Evolutionary conservation across 2,113 vertebrate genomes (phyloP).

Genomic region (Plotosus lineatus): DNA sequence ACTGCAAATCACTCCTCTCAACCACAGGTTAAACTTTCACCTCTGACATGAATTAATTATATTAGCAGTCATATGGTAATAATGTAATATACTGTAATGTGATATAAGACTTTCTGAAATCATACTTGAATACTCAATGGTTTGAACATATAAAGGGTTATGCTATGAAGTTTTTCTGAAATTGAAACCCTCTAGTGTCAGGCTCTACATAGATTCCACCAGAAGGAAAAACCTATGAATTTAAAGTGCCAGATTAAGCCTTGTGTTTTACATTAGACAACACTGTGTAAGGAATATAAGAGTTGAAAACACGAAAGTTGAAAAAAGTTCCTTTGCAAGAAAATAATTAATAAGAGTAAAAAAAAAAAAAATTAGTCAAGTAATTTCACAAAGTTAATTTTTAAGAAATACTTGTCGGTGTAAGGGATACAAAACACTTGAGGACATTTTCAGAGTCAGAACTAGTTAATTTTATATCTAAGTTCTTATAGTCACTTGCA

Average conservation of each 20-base stretch:
- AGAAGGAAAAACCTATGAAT: not conserved
- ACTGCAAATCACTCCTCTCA: constrained; percentile 57
- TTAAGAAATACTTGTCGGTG: too few relatives aligned
- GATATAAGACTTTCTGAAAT: not conserved
- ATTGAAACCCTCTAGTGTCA: not conserved
- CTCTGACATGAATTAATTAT: not conserved
- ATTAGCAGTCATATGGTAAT: not conserved
- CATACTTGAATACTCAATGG: not conserved
- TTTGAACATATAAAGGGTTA: not conserved
- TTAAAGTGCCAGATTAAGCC: not conserved
- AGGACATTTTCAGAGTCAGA: not conserved
- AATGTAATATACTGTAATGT: not conserved
- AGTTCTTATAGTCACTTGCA: too few relatives aligned
- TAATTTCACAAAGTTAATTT: too few relatives aligned
- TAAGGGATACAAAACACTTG: not conserved
- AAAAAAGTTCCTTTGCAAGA: not conserved
- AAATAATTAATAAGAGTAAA: not conserved
- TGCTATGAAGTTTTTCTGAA: not conserved
- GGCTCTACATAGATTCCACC: not conserved
- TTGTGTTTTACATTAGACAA: too few relatives aligned
- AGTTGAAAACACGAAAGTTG: too few relatives aligned
- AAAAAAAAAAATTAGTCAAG: too few relatives aligned
- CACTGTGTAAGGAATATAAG: too few relatives aligned
- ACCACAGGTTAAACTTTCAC: constrained; percentile 58
- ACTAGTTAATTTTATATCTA: too few relatives aligned